Evolutionary conservation across 2,113 vertebrate genomes (phyloP).

Genomic region (Nematolebias whitei): DNA sequence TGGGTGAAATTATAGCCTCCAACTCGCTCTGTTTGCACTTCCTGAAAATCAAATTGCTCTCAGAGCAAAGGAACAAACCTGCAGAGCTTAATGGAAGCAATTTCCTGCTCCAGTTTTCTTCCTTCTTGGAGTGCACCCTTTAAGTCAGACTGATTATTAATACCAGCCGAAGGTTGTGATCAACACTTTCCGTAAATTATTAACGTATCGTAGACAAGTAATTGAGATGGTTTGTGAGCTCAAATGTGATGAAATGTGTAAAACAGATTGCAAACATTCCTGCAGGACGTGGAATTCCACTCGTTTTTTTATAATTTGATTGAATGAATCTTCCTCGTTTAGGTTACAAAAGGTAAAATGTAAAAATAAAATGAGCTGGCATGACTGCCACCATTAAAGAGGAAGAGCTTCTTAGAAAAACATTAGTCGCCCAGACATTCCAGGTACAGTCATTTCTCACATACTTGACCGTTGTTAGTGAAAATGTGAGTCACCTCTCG

Average conservation of each 20-base stretch:
- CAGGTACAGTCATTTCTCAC: too few relatives aligned
- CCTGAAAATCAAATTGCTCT: constrained; percentile 8
- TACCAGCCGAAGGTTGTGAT: background rate
- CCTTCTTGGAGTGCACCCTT: background rate
- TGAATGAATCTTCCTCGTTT: too few relatives aligned
- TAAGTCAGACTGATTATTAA: background rate
- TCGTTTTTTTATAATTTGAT: too few relatives aligned
- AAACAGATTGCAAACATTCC: background rate
- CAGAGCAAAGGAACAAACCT: background rate
- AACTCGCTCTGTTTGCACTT: constrained; percentile 9
- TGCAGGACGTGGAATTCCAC: too few relatives aligned
- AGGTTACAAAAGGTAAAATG: too few relatives aligned
- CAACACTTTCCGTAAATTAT: background rate
- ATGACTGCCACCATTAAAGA: too few relatives aligned
- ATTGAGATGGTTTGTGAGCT: background rate
- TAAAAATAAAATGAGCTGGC: too few relatives aligned
- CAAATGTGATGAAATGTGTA: background rate
- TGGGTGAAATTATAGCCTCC: constrained; percentile 18
- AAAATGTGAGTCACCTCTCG: too few relatives aligned
- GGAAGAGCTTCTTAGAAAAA: too few relatives aligned
- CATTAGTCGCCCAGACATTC: too few relatives aligned
- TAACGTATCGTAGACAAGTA: background rate
- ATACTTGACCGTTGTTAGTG: too few relatives aligned
- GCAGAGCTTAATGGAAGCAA: background rate
- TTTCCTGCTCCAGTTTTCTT: background rate